Conservation (phyloP, 2,797 vertebrate species). For the Discoglossus pictus region DNA sequence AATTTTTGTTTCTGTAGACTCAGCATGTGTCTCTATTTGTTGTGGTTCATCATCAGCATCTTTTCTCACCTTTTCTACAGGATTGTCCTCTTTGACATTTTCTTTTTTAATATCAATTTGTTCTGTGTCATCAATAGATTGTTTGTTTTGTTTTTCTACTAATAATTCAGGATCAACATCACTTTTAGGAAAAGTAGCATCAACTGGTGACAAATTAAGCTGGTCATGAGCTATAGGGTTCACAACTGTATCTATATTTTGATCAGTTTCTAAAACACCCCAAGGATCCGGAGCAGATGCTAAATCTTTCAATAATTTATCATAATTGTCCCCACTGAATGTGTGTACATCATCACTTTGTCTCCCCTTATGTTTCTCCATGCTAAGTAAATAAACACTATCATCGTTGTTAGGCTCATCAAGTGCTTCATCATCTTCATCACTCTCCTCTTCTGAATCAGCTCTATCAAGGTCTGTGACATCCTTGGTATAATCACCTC, state of each 20-base stretch:
- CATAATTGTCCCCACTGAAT: neutral
- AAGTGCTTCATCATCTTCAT: slow-evolving; percentile 32
- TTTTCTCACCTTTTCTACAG: slow-evolving; percentile 32
- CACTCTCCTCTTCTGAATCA: slow-evolving; percentile 59
- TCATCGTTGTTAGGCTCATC: slow-evolving; percentile 28
- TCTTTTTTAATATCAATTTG: slow-evolving; percentile 22
- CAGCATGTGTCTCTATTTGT: slow-evolving; percentile 36
- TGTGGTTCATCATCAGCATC: slow-evolving; percentile 13
- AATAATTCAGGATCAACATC: neutral
- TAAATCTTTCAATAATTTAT: slow-evolving; percentile 7
- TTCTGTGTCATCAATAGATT: slow-evolving; percentile 29
- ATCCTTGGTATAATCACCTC: slow-evolving; percentile 55
- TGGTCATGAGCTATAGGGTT: neutral
- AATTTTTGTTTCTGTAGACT: slow-evolving; percentile 17
- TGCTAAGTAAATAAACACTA: slow-evolving; percentile 26
- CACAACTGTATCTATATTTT: slow-evolving; percentile 19
- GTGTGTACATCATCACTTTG: slow-evolving; percentile 1
- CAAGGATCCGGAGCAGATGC: slow-evolving; percentile 8
- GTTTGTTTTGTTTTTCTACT: slow-evolving; percentile 34
- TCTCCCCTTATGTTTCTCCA: slow-evolving; percentile 18
- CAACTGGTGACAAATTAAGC: neutral
- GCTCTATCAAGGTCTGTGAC: slow-evolving; percentile 57
- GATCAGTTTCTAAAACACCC: slow-evolving; percentile 6
- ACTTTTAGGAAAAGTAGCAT: slow-evolving; percentile 28
- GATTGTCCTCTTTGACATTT: neutral